Evolutionary conservation across 2,888 invertebrate species (phyloP).

Genomic region (Cryptus armator): DNA sequence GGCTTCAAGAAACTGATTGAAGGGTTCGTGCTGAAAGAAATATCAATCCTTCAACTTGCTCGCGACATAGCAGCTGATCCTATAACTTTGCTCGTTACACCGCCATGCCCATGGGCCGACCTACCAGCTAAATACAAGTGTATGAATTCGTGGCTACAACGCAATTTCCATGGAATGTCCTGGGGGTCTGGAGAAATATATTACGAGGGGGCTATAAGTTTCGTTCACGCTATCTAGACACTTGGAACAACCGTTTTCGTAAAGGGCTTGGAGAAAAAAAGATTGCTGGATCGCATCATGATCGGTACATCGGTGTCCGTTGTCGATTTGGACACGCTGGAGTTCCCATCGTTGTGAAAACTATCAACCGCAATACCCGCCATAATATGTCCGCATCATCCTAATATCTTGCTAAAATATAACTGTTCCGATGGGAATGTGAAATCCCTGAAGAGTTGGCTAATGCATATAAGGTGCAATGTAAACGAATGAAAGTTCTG

Average conservation of each 20-base stretch:
- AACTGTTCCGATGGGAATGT: background rate
- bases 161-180: too few relatives aligned
- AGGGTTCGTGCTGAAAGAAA: background rate
- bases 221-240: too few relatives aligned
- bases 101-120: conserved; percentile 23
- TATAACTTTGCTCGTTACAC: conserved; percentile 35
- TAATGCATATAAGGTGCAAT: too few relatives aligned
- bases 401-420: background rate
- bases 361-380: background rate
- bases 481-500: too few relatives aligned
- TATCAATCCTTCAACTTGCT: background rate
- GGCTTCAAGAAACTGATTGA: background rate
- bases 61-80: background rate
- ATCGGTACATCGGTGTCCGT: too few relatives aligned
- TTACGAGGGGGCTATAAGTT: too few relatives aligned
- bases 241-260: too few relatives aligned
- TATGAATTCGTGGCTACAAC: too few relatives aligned
- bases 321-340: background rate
- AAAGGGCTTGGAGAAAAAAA: too few relatives aligned
- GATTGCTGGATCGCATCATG: too few relatives aligned
- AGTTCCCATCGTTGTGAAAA: background rate
- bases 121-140: conserved; percentile 26
- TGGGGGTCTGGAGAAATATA: too few relatives aligned
- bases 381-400: background rate
- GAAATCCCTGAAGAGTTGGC: background rate